Conservation (phyloP, 2,888 invertebrate genomes). For the Zygogramma bicolorata region DNA sequence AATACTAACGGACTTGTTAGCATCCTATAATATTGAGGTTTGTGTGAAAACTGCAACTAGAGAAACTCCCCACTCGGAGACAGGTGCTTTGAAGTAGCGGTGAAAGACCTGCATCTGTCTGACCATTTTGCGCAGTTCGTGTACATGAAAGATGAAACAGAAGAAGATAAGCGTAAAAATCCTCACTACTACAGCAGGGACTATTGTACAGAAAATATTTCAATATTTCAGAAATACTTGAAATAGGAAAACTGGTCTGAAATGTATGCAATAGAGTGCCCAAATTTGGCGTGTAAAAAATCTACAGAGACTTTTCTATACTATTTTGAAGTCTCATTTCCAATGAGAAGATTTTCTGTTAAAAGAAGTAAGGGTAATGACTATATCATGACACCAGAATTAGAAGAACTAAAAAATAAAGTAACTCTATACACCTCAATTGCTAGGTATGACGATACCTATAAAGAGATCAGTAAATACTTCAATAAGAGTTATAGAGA, state of each 20-base stretch:
- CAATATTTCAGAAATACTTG: not conserved
- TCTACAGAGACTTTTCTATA: not conserved
- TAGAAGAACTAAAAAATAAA: constrained; percentile 4
- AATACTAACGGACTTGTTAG: not conserved
- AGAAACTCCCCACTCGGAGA: constrained; percentile 11
- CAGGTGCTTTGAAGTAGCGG: not conserved
- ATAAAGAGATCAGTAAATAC: not conserved
- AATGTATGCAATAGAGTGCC: not conserved
- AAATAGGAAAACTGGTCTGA: not conserved
- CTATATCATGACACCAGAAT: constrained; percentile 4
- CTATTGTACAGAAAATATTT: constrained; percentile 4
- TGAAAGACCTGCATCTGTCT: constrained; percentile 2
- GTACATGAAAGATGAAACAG: not conserved
- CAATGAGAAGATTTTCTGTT: not conserved
- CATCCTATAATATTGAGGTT: not conserved
- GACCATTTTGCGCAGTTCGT: constrained; percentile 4
- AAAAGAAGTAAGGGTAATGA: not conserved
- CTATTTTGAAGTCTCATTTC: constrained; percentile 8
- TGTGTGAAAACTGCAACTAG: not conserved
- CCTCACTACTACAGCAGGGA: constrained; percentile 2
- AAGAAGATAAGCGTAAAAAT: constrained; percentile 5
- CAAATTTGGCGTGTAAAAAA: not conserved
- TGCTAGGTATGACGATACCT: constrained; percentile 1
- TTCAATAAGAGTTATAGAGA: not conserved
- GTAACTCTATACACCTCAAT: constrained; percentile 6